Conservation (phyloP, 2,113 vertebrate species). For the Polypterus senegalus region DNA sequence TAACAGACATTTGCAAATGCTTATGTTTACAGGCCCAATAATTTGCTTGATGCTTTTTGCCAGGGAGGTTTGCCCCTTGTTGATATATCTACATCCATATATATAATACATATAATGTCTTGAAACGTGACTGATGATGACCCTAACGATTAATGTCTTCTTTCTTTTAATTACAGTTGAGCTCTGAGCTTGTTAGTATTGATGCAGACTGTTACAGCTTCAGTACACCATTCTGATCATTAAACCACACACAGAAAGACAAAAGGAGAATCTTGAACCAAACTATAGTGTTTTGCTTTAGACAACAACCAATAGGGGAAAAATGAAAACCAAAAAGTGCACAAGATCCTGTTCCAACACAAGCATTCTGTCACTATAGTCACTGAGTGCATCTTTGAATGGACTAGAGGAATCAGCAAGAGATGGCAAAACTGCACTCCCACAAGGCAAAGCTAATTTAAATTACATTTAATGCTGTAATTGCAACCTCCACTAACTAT, state of each 20-base stretch:
- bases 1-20: slow-evolving; percentile 62
- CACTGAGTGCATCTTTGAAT: slow-evolving; percentile 24
- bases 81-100: slow-evolving; percentile 10
- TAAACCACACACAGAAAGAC: not conserved
- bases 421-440: slow-evolving; percentile 27
- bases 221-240: slow-evolving; percentile 10
- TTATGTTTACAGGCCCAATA: slow-evolving; percentile 68
- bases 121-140: slow-evolving; percentile 27
- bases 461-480: slow-evolving; percentile 42
- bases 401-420: slow-evolving; percentile 9
- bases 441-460: slow-evolving; percentile 35
- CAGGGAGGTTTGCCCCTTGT: not conserved
- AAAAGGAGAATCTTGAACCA: slow-evolving; percentile 30
- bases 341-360: slow-evolving; percentile 26
- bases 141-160: slow-evolving; percentile 9
- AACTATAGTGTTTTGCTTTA: slow-evolving; percentile 33
- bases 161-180: slow-evolving; percentile 18
- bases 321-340: slow-evolving; percentile 11
- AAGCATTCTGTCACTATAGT: slow-evolving; percentile 40
- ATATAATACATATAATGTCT: slow-evolving; percentile 13
- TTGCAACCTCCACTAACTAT: slow-evolving; percentile 41
- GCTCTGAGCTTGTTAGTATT: slow-evolving; percentile 23
- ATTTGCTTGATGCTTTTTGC: slow-evolving; percentile 51
- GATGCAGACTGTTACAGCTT: slow-evolving; percentile 8
- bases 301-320: slow-evolving; percentile 29